Conservation (phyloP, 2,888 invertebrate genomes). For the Ctenicera cuprea region DNA sequence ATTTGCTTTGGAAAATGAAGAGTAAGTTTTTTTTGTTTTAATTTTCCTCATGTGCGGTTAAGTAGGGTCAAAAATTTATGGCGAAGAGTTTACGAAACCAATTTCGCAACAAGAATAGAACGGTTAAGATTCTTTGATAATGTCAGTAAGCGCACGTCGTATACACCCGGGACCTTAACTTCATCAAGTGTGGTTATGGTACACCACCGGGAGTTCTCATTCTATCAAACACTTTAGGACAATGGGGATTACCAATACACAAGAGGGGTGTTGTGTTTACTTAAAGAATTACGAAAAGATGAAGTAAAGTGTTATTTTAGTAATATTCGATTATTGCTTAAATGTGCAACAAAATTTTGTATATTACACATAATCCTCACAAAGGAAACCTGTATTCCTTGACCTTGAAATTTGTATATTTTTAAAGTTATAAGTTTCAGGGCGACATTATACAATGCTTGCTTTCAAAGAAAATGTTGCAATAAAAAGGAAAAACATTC, state of each 20-base stretch:
- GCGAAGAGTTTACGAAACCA: background rate
- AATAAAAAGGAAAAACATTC: too few species aligned
- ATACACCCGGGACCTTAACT: slow-evolving; percentile 21
- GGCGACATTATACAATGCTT: too few species aligned
- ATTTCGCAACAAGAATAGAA: slow-evolving; percentile 4
- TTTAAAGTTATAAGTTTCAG: too few species aligned
- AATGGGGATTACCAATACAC: slow-evolving; percentile 10
- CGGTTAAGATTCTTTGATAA: slow-evolving; percentile 21
- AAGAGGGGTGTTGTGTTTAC: background rate
- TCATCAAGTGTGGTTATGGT: slow-evolving; percentile 28
- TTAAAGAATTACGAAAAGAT: background rate
- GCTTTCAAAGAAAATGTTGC: too few species aligned
- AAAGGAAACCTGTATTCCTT: too few species aligned
- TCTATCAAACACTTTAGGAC: slow-evolving; percentile 10
- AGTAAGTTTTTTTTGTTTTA: background rate
- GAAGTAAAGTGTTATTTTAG: background rate
- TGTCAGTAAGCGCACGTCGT: slow-evolving; percentile 14
- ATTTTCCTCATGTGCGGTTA: background rate
- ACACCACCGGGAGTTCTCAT: slow-evolving; percentile 7
- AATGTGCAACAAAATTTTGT: too few species aligned
- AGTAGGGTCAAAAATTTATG: background rate
- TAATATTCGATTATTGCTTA: background rate
- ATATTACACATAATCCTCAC: too few species aligned
- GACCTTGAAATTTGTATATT: too few species aligned
- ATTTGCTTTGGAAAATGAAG: background rate